Evolutionary conservation across 2,113 vertebrate species (phyloP), one percentile per base, ranked within the genome.

Genomic region (Picathartes gymnocephalus): DNA sequence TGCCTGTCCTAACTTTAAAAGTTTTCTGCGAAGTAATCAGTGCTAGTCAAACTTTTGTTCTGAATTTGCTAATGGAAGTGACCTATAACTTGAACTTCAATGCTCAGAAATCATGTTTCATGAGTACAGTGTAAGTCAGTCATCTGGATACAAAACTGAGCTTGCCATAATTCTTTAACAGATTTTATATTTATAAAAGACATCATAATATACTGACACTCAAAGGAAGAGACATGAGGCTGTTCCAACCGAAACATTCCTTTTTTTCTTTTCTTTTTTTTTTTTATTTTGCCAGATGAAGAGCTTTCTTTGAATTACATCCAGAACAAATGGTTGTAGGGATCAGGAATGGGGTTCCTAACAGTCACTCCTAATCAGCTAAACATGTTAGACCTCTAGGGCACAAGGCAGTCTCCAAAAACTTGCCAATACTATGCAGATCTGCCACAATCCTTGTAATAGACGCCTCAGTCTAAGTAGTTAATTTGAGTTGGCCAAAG

Each of bases 401-500:
- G 78, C 60, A 74, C 24, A 87, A 62, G 78, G 27, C 19, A 4
- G 47, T 60, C 65, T 87, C 61, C 47, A 74, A 81, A 95, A 85
- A 20, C 22, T 60, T 84, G 56, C 61, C 70, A 94, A 81, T 76
- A 58, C 44, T 73, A 61, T 5, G 31, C 62, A 93, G 54, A 90
- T 48, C 12, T 21, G 8, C 62, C 85, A 90, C 57, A 86, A 50
- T 25, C 37, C 23, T 90, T 88, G 33, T 31, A 90, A 81, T 74
- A 81, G 19, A 85, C 37, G 66, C 61, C 81, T 92, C 70, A 80
- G 48, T 28, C 8, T 85, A 79, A 79, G 58, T 3, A 72, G 66
- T 77, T 90, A 94, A 94, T 88, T 48, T 65, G 57, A 85, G 66
- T 2, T 94, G 92, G 85, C 62, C 81, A 88, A 95, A 73, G 74